These are phyloP conservation scores for Leptinotarsa undecemlineata DNA, from an alignment of 1,140 invertebrate genomes.

Conservation along the genomic window DNA sequence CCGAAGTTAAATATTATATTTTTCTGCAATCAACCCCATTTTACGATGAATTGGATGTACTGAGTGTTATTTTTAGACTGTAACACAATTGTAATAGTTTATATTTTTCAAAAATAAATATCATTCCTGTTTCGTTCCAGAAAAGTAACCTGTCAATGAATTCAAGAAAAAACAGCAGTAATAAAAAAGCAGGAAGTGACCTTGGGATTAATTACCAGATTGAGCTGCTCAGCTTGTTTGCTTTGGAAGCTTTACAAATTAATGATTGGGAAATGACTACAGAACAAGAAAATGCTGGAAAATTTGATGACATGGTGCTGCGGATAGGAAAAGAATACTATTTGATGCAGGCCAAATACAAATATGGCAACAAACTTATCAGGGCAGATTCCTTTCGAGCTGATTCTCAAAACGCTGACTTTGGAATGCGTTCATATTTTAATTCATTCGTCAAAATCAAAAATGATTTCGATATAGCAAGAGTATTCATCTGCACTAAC, in stretches of 20 bases:
- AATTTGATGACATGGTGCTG: slow-evolving; percentile 15
- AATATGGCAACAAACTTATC: slow-evolving; percentile 12
- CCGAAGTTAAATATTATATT: no score
- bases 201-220: neutral
- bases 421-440: neutral
- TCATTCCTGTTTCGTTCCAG: no score
- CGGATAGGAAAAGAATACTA: slow-evolving; percentile 7
- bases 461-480: neutral
- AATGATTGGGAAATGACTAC: neutral
- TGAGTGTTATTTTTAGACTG: no score
- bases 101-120: no score
- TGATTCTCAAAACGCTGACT: neutral
- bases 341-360: slow-evolving; percentile 22
- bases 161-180: no score
- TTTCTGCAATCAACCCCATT: no score
- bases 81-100: no score
- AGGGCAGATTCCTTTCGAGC: neutral
- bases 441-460: neutral
- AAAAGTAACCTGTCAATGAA: no score
- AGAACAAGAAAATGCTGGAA: neutral
- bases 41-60: no score
- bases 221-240: neutral
- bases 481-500: neutral
- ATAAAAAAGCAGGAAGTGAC: neutral
- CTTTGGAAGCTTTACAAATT: neutral